Conservation (phyloP, 2,888 invertebrate genomes). For the Leptopterna dolabrata region DNA sequence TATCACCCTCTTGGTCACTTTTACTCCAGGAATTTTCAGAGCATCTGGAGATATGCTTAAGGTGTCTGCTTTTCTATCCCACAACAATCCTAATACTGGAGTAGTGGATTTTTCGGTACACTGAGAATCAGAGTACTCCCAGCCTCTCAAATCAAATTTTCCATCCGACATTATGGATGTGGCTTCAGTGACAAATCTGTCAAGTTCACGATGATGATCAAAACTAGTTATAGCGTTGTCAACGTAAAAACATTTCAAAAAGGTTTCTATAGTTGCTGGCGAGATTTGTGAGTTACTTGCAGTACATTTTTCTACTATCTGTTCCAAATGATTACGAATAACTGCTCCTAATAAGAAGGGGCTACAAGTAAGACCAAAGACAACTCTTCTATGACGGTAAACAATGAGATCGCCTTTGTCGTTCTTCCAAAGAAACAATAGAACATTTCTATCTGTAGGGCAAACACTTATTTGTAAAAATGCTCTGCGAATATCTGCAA, state of each 20-base stretch:
- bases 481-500: background rate
- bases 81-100: background rate
- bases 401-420: background rate
- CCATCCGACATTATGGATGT: background rate
- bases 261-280: background rate
- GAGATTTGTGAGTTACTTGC: background rate
- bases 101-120: background rate
- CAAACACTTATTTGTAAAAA: background rate
- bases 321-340: background rate
- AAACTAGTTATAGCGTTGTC: conserved; percentile 8
- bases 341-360: background rate
- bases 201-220: background rate
- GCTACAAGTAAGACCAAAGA: conserved; percentile 9
- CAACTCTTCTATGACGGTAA: conserved; percentile 14
- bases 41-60: background rate
- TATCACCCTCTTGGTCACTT: background rate
- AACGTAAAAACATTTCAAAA: background rate
- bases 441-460: background rate
- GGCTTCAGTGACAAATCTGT: background rate
- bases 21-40: background rate
- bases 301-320: background rate
- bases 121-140: background rate
- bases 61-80: background rate
- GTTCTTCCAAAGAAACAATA: background rate
- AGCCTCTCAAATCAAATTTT: background rate